Base-by-base conservation (phyloP, 2,888 invertebrate genomes). In the Pseudolycoriella hygida region DNA sequence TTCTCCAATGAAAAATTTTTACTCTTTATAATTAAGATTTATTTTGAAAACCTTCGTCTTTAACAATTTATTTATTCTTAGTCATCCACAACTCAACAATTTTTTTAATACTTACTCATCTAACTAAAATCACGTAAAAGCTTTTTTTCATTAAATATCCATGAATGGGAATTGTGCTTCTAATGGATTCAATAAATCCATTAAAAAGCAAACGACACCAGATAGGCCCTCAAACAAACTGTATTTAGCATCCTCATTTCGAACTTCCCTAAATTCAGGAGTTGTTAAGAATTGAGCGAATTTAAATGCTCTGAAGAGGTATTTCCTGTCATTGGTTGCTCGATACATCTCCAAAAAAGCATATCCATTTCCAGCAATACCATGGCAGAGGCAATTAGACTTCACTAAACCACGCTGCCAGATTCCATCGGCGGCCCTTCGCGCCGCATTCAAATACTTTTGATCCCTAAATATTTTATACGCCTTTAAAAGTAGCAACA, bases 321-420 rank as follows among this genome's bases (percentile, higher is more conserved):
- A 30, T 11, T 11, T 30, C 8, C 11, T 11, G 30, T 30, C 76
- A 6, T 72, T 69, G 11, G 87, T 86, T 44, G 89, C 63, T 50
- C 86, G 71, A 57, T 83, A 77, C 8, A 89, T 64, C 1, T 87
- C 62, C 39, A 89, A 63, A 54, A 87, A 85, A 0, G 78, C 81
- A 61, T 87, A 87, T n/a, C 78, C 87, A 61, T 77, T 86, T 31
- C 88, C 88, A 15, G 82, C 80, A 1, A 88, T 71, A 1, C 92
- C 92, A 56, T 93, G 90, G 57, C 90, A 92, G 48, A 92, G 77
- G 0, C 89, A 87, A 8, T 89, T 88, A 0, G 90, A 90, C 62
- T 92, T 92, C 31, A 92, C 67, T 25, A 92, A 67, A 0, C 92
- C 92, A 57, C 77, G 80, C 17, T 70, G 62, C 92, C 92, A 92